Conservation (phyloP, 1,140 invertebrate species). For the Anagrus nilaparvatae region DNA sequence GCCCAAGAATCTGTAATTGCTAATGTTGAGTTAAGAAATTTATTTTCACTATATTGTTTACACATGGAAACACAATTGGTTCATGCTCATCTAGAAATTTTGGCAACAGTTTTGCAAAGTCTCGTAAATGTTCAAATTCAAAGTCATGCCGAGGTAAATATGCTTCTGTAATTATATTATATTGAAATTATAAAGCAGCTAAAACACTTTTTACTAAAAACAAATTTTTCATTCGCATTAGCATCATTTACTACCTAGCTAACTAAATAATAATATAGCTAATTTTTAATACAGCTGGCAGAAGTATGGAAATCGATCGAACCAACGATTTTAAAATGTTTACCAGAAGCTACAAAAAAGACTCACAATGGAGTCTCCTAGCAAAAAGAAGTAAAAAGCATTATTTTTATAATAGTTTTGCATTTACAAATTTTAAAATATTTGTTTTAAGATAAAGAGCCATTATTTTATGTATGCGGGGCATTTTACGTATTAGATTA, state of each 20-base stretch:
- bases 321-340: conserved; percentile 45
- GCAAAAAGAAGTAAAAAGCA: conserved; percentile 2
- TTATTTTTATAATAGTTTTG: not conserved
- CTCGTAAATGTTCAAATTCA: conserved; percentile 51
- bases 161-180: not conserved
- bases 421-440: too few relatives aligned
- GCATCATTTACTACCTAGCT: not conserved
- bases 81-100: conserved; percentile 55
- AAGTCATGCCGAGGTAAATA: conserved; percentile 52
- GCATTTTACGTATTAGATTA: too few relatives aligned
- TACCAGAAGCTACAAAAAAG: conserved; percentile 39
- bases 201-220: not conserved
- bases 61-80: conserved; percentile 65
- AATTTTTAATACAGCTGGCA: conserved; percentile 38
- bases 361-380: conserved; percentile 36
- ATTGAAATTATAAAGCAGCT: not conserved
- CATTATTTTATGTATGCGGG: too few relatives aligned
- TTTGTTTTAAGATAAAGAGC: too few relatives aligned
- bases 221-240: not conserved
- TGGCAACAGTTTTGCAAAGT: conserved; percentile 51
- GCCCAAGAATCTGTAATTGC: conserved; percentile 61
- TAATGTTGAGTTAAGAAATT: conserved; percentile 58
- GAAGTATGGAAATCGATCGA: conserved; percentile 49
- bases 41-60: conserved; percentile 60
- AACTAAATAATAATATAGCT: conserved; percentile 11